phyloP scores from a whole-genome alignment of 2,113 vertebrate genomes.

The Pitta sordida region DNA sequence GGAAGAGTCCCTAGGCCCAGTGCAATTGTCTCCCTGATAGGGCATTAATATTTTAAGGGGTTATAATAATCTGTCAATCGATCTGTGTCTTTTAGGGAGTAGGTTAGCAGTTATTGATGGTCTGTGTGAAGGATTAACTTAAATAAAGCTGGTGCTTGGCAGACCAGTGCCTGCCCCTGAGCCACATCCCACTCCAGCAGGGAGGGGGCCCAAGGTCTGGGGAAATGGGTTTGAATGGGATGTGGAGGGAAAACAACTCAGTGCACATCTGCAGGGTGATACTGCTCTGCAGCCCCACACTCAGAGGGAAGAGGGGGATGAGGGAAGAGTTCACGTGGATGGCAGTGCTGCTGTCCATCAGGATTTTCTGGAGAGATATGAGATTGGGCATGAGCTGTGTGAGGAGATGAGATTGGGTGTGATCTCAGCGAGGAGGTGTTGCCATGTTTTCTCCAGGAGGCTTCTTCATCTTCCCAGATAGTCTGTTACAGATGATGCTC shows the following conservation, averaged over 20 bases:
- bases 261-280: not conserved
- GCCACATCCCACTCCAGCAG: rapidly evolving
- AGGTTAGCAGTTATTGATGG: conserved; percentile 21
- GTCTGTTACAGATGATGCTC: not conserved
- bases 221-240: rapidly evolving
- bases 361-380: rapidly evolving
- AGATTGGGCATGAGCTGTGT: rapidly evolving
- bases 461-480: not conserved
- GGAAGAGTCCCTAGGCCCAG: conserved; percentile 27
- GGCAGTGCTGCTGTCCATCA: rapidly evolving
- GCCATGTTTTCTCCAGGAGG: not conserved
- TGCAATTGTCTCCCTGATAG: conserved; percentile 49
- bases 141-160: not conserved
- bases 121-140: not conserved
- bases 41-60: conserved; percentile 56
- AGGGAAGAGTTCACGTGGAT: rapidly evolving
- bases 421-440: rapidly evolving
- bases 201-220: no score
- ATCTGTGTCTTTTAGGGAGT: conserved; percentile 19
- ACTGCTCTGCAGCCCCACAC: rapidly evolving
- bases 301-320: rapidly evolving
- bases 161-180: not conserved
- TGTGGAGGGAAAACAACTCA: not conserved
- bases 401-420: rapidly evolving
- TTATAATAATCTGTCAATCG: conserved; percentile 47